Base-by-base conservation (phyloP, 2,888 invertebrate genomes). In the Hypercompe scribonia region DNA sequence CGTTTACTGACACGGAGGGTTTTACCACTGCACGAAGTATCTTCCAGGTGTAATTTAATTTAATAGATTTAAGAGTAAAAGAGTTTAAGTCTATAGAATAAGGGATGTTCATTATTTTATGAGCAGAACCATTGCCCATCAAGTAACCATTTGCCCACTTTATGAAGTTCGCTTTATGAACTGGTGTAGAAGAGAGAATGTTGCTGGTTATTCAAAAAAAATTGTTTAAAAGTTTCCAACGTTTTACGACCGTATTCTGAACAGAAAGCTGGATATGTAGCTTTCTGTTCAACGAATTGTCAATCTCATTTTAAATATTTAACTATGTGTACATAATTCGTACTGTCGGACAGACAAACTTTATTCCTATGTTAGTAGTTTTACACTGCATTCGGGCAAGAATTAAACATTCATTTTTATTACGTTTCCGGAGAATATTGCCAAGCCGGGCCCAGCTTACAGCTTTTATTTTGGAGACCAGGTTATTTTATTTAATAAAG, bases 381-480 rank as follows among this genome's bases (percentile, higher is more conserved):
- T 76, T 78, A 73, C 76, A 80, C 79, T 81, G 85, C 81, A 86
- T 79, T 77, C 81, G 78, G 79, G 87, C 78, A 83, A 83, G 84
- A 86, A 88, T 87, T 89, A 88, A 88, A 87, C 85, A 88, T 88
- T 89, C 82, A 89, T 88, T 88, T 86, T 85, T 86, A 87, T 87
- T 85, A 78, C 80, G 79, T 85, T 88, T 77, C 86, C 81, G 79
- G 83, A 78, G 83, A 84, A 82, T 83, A 71, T 72, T 67, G 82
- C 79, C 79, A 83, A 81, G 75, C 75, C 79, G 34, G 13, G 0
- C 18, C 50, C 15, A 68, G 54, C 58, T 54, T 15, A 65, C 65
- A 66, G 76, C 76, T 81, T 87, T 85, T 84, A 82, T 87, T 87
- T 86, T 83, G 61, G 78, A 72, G 61, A 73, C 76, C 65, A 70